Percentiles rank a stretch among this genome's conserved stretches.
These are phyloP conservation scores for Sarcophilus harrisii DNA, from an alignment of 2,797 vertebrate genomes.

Conservation along the genomic window DNA sequence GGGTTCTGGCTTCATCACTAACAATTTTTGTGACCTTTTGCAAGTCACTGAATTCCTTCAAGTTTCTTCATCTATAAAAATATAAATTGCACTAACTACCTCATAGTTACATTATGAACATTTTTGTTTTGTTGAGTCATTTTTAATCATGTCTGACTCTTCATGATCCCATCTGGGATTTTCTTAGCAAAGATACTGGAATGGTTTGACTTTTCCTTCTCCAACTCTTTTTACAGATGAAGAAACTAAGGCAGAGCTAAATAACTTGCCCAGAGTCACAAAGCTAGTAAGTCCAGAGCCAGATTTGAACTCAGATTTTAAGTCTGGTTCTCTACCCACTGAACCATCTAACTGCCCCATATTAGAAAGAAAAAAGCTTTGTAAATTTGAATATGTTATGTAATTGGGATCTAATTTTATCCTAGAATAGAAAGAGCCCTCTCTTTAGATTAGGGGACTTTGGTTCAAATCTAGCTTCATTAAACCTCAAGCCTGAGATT, in stretches of 20 bases:
- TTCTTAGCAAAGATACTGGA: neutral
- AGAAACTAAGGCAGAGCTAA: neutral
- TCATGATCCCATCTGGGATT: neutral
- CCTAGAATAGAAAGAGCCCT: neutral
- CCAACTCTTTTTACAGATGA: neutral
- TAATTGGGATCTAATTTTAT: neutral
- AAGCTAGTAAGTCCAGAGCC: neutral
- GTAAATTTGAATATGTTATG: neutral
- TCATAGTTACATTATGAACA: neutral
- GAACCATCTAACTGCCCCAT: neutral
- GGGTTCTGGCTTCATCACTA: neutral
- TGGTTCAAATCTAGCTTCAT: neutral
- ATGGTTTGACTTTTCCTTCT: neutral
- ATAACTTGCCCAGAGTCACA: neutral
- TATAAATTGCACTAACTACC: neutral
- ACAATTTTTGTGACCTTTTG: neutral
- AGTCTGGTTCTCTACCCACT: neutral
- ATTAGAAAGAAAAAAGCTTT: neutral
- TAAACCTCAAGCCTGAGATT: neutral
- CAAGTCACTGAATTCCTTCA: neutral
- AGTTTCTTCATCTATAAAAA: neutral
- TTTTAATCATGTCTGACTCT: neutral
- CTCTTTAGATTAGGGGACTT: neutral
- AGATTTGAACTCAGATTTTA: neutral
- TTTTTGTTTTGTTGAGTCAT: neutral